phyloP scores from a whole-genome alignment of 2,797 vertebrate species.

The Sibirionetta formosa region DNA sequence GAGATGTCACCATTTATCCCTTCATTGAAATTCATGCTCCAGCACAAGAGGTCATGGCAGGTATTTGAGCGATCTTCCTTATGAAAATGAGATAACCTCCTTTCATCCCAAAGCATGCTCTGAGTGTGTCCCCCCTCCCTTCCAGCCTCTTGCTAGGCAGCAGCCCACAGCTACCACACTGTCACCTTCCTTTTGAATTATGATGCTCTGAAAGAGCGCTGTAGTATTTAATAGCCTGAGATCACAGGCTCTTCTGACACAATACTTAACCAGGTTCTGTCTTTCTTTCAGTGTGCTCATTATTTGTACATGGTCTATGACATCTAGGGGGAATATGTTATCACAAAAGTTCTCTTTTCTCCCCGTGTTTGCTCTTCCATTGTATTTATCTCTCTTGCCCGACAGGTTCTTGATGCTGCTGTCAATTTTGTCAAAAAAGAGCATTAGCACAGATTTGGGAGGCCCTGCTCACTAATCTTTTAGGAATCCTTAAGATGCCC shows the following conservation, averaged over 20 bases:
- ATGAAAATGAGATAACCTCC: slow-evolving; percentile 74
- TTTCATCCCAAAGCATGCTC: slow-evolving; percentile 49
- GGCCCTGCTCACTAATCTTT: slow-evolving; percentile 17
- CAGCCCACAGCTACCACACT: slow-evolving; percentile 37
- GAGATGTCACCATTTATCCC: slow-evolving; percentile 58
- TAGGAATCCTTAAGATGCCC: slow-evolving; percentile 23
- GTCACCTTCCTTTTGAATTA: slow-evolving; percentile 75
- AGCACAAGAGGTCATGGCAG: slow-evolving; percentile 50
- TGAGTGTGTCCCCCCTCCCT: slow-evolving; percentile 20
- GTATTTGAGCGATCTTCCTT: slow-evolving; percentile 50
- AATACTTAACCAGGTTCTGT: slow-evolving; percentile 69
- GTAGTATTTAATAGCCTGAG: slow-evolving; percentile 77
- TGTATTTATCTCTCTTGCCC: slow-evolving; percentile 34
- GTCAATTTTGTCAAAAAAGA: slow-evolving; percentile 31
- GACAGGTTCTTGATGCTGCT: background rate
- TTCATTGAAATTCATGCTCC: slow-evolving; percentile 69
- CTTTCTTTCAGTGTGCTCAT: slow-evolving; percentile 69
- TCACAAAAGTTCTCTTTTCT: slow-evolving; percentile 39
- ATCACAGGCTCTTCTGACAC: slow-evolving; percentile 68
- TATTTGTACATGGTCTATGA: slow-evolving; percentile 72
- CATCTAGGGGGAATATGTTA: slow-evolving; percentile 62
- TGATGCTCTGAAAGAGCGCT: slow-evolving; percentile 44
- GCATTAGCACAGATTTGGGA: background rate
- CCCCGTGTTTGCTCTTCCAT: slow-evolving; percentile 21
- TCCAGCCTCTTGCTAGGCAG: slow-evolving; percentile 25